Percentiles rank a stretch among this genome's conserved stretches.
Evolutionary conservation across 2,113 vertebrate genomes (phyloP).

Genomic region (Bostrychus sinensis): DNA sequence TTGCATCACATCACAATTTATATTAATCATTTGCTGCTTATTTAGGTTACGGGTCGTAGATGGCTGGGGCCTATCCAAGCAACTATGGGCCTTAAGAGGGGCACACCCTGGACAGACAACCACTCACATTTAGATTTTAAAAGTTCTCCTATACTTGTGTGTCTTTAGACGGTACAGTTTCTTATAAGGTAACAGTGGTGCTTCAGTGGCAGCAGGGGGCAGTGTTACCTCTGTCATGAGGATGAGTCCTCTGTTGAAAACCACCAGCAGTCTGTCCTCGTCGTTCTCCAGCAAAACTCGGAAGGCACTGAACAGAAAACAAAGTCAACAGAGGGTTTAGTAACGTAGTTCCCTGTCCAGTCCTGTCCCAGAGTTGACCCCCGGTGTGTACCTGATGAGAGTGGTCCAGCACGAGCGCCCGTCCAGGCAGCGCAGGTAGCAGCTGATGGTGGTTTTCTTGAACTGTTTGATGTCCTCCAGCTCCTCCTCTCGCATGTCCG

Average conservation of each 20-base stretch:
- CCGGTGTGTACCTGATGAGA: slow-evolving; percentile 87
- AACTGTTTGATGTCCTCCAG: slow-evolving; percentile 97
- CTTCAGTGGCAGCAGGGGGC: neutral
- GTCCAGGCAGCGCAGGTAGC: slow-evolving; percentile 97
- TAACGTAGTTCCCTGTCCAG: neutral
- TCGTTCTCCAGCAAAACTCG: slow-evolving; percentile 97
- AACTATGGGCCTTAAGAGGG: too few relatives aligned
- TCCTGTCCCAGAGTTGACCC: too few relatives aligned
- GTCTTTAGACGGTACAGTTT: too few relatives aligned
- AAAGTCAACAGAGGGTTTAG: neutral
- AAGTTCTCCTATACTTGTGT: too few relatives aligned
- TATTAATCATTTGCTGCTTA: too few relatives aligned
- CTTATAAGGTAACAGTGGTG: too few relatives aligned
- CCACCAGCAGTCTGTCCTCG: slow-evolving; percentile 96
- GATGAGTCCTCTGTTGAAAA: slow-evolving; percentile 97
- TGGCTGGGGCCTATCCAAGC: too few relatives aligned
- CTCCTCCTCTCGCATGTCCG: slow-evolving; percentile 96
- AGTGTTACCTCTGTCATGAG: slow-evolving; percentile 93
- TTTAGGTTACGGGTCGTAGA: too few relatives aligned
- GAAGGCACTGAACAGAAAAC: slow-evolving; percentile 88
- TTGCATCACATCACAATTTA: too few relatives aligned
- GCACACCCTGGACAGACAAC: too few relatives aligned
- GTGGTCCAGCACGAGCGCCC: slow-evolving; percentile 99
- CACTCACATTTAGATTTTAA: too few relatives aligned
- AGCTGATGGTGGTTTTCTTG: slow-evolving; percentile 99